Conservation (phyloP, 2,113 vertebrate genomes). For the Aix galericulata region DNA sequence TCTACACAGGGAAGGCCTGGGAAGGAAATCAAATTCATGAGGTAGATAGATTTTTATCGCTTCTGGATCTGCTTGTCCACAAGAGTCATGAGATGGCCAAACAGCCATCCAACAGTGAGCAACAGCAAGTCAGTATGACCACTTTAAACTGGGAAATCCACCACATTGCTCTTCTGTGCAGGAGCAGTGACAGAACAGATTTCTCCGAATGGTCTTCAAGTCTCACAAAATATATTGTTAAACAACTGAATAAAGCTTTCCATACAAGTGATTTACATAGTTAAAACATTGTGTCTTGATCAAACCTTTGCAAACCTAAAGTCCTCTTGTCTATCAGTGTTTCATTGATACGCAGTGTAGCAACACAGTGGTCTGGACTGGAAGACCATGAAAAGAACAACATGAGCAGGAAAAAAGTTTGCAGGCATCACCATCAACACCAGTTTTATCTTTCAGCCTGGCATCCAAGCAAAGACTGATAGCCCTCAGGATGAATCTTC, state of each 20-base stretch:
- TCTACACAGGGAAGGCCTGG: not conserved
- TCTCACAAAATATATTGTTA: not conserved
- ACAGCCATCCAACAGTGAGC: not conserved
- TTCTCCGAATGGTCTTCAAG: not conserved
- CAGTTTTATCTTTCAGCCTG: not conserved
- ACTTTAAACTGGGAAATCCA: not conserved
- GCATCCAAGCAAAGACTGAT: not conserved
- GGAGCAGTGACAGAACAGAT: not conserved
- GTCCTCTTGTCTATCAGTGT: accelerated
- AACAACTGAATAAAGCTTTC: not conserved
- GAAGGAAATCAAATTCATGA: not conserved
- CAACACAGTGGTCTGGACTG: not conserved
- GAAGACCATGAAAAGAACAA: not conserved
- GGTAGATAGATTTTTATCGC: not conserved
- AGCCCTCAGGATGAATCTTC: not conserved
- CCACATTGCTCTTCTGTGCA: not conserved
- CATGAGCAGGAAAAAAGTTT: not conserved
- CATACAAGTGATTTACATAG: not conserved
- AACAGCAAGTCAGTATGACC: not conserved
- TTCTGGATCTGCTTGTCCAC: not conserved
- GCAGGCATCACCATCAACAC: not conserved
- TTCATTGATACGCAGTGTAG: not conserved
- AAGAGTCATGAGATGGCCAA: not conserved
- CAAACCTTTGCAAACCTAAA: not conserved
- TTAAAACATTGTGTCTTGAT: not conserved